Percentiles rank a stretch among this genome's conserved stretches.
Evolutionary conservation across 2,797 vertebrate species (phyloP).

Genomic region (Cossypha polioptera): DNA sequence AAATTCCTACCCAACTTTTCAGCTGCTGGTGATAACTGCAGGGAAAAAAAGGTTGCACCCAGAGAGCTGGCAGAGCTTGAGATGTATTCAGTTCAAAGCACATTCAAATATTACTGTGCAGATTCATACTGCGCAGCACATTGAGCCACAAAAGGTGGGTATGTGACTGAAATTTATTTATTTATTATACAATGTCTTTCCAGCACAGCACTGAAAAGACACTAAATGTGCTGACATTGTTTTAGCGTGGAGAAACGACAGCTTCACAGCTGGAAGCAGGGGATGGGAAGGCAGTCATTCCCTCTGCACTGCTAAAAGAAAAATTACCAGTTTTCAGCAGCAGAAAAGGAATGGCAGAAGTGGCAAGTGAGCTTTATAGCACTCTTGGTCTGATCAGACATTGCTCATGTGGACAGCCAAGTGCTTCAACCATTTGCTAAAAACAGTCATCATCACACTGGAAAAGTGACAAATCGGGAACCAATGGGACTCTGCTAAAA

Average conservation of each 20-base stretch:
- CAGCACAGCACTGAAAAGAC: background rate
- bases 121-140: background rate
- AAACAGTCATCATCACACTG: background rate
- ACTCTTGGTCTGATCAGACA: background rate
- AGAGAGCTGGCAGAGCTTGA: background rate
- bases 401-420: background rate
- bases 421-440: background rate
- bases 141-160: background rate
- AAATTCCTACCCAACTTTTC: background rate
- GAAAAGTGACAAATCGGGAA: background rate
- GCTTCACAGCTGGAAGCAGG: background rate
- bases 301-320: background rate
- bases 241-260: background rate
- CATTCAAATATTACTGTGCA: background rate
- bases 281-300: background rate
- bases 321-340: background rate
- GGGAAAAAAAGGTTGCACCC: background rate
- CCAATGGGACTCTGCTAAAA: background rate
- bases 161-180: background rate
- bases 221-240: background rate
- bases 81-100: background rate
- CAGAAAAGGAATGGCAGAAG: background rate
- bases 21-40: background rate
- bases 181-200: background rate
- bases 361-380: background rate